Conservation (phyloP, 2,797 vertebrate species). For the Enteromius viviparus region DNA sequence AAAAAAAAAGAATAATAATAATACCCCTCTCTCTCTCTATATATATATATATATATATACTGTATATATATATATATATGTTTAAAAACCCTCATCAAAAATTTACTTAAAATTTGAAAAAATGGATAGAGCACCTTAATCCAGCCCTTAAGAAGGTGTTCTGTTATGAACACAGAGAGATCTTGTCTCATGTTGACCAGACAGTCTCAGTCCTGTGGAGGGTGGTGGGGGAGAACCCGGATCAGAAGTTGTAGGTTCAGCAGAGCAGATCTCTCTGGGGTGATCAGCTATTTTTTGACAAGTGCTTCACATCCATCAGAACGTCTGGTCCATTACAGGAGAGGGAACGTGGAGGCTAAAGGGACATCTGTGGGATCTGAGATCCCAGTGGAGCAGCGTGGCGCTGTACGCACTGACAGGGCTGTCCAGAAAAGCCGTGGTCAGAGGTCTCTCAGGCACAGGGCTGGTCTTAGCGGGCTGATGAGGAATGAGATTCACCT, state of each 20-base stretch:
- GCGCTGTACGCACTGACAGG: constrained; percentile 48
- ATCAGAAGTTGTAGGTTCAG: constrained; percentile 77
- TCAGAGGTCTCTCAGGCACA: constrained; percentile 55
- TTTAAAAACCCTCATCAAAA: not conserved
- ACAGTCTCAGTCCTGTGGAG: not conserved
- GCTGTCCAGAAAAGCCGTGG: constrained; percentile 48
- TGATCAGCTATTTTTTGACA: constrained; percentile 62
- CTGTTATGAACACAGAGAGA: not conserved
- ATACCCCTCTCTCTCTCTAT: too few species aligned
- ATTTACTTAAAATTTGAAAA: not conserved
- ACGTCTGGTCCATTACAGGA: constrained; percentile 47
- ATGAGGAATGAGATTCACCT: constrained; percentile 61
- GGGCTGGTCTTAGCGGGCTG: constrained; percentile 17
- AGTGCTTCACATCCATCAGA: constrained; percentile 62
- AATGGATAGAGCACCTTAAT: not conserved
- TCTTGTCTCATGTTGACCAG: constrained; percentile 21
- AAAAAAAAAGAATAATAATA: too few species aligned
- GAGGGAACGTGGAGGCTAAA: constrained; percentile 35
- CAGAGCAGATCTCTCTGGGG: constrained; percentile 68
- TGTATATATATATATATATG: too few species aligned
- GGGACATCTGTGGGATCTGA: constrained; percentile 44
- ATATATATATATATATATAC: too few species aligned
- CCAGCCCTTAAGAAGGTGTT: constrained; percentile 15
- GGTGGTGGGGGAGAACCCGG: constrained; percentile 46
- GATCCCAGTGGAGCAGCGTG: constrained; percentile 23